A percentile compares a stretch with the other conserved stretches of the same genome.
phyloP scores from a whole-genome alignment of 2,888 invertebrate genomes.

The Lutraria lutraria region DNA sequence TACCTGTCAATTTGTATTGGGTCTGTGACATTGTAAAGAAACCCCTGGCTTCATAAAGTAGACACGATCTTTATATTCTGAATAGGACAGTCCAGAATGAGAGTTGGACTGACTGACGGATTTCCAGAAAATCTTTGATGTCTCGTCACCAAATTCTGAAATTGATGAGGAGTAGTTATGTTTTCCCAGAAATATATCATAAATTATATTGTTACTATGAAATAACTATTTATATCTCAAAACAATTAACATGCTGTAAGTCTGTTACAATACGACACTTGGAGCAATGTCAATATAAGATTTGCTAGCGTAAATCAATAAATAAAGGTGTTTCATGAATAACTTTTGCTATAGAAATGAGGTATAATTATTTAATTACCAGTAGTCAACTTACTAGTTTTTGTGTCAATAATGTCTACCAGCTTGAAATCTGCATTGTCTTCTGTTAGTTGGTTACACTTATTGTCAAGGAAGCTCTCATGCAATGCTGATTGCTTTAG shows the following conservation, averaged over 20 bases:
- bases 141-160: not conserved
- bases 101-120: not conserved
- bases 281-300: not conserved
- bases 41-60: not conserved
- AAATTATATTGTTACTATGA: not conserved
- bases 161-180: not conserved
- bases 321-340: not conserved
- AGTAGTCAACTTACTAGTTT: not conserved
- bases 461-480: not conserved
- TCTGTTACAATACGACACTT: not conserved
- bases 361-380: not conserved
- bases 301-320: not conserved
- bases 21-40: not conserved
- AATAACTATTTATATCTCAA: too few species aligned
- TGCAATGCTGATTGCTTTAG: not conserved
- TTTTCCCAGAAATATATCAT: not conserved
- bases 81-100: not conserved
- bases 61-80: not conserved
- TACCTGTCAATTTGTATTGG: not conserved
- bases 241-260: too few species aligned
- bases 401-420: not conserved
- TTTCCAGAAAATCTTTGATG: conserved; percentile 9
- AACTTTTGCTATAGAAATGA: not conserved
- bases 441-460: not conserved
- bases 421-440: not conserved